Evolutionary conservation across 1,140 invertebrate genomes (phyloP), one percentile per base, ranked within the genome.

Genomic region (Nebria ingens): DNA sequence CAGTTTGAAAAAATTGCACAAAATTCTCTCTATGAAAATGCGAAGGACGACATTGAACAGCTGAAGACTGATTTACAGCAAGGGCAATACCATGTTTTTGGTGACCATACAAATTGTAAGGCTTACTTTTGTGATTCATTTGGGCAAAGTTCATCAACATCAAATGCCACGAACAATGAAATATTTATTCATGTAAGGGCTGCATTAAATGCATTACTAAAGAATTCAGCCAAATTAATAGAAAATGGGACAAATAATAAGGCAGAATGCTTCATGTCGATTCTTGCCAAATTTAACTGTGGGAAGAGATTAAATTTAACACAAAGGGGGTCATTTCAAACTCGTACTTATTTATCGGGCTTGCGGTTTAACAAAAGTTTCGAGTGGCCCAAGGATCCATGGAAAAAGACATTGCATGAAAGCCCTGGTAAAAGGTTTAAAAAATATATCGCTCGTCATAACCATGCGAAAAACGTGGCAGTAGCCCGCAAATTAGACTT

Each of bases 291-390:
- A 59, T 57, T 34, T 17, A 22, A 51, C 57, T 40, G 51, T 42
- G 58, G 56, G 12, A 59, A 59, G 23, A 45, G 52, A 22, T 34
- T 59, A 50, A 59, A 59, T 59, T 57, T 54, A 17, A 49, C 52
- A 15, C 21, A 49, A 54, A 57, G 52, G 21, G 29, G 58, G 1
- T 56, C 51, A 21, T 59, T 56, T 19, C 38, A 57, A 54, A 50
- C 20, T 21, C 34, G 53, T 17, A 9, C 34, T 17, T 19, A 42
- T 21, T 19, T 54, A 4, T 4, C 53, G 22, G 40, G 25, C 2
- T 45, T 54, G 19, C 21, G 19, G 45, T 54, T 42, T 17, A 42
- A 54, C 15, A 21, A 17, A 6, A 34, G 53, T 15, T 19, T 19
- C 17, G 19, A 49, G 17, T 49, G 42, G 42, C 42, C 9, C 17